Percentiles rank a stretch among this genome's conserved stretches.
These are phyloP conservation scores for Zaprionus bogoriensis DNA, from an alignment of 2,888 invertebrate species.

Conservation along the genomic window DNA sequence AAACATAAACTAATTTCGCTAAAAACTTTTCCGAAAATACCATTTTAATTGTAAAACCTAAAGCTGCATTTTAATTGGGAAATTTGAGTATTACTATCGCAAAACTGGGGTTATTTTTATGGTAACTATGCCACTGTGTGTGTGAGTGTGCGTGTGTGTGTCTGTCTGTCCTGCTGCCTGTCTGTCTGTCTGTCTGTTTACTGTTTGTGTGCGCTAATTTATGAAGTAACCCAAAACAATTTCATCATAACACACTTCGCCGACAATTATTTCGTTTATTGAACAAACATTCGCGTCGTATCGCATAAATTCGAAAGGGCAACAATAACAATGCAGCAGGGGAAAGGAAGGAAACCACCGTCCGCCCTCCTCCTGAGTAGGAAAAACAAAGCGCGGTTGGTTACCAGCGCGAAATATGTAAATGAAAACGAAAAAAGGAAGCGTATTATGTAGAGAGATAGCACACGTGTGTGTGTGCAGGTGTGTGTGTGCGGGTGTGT, in stretches of 20 bases:
- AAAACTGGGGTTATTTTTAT: no score
- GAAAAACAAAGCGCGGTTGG: conserved; percentile 53
- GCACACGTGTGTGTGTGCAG: background rate
- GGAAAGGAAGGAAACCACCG: conserved; percentile 45
- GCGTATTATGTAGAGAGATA: conserved; percentile 19
- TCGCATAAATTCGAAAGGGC: conserved; percentile 68
- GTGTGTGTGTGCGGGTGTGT: conserved; percentile 13
- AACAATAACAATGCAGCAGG: conserved; percentile 39
- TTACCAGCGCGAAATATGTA: conserved; percentile 69
- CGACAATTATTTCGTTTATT: conserved; percentile 76
- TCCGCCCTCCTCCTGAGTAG: conserved; percentile 30
- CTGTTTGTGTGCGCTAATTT: conserved; percentile 65
- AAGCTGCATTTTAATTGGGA: background rate
- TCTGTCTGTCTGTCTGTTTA: background rate
- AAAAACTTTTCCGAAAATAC: no score
- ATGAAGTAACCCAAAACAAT: conserved; percentile 78
- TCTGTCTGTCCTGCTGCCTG: conserved; percentile 5
- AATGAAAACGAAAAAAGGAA: conserved; percentile 46
- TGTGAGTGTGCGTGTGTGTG: conserved; percentile 1
- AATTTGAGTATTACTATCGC: no score
- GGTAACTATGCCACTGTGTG: background rate
- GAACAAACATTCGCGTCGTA: conserved; percentile 74
- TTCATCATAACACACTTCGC: conserved; percentile 78
- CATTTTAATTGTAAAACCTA: background rate
- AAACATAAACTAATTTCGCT: no score